phyloP scores from a whole-genome alignment of 2,888 invertebrate genomes.

The Diogma glabrata region DNA sequence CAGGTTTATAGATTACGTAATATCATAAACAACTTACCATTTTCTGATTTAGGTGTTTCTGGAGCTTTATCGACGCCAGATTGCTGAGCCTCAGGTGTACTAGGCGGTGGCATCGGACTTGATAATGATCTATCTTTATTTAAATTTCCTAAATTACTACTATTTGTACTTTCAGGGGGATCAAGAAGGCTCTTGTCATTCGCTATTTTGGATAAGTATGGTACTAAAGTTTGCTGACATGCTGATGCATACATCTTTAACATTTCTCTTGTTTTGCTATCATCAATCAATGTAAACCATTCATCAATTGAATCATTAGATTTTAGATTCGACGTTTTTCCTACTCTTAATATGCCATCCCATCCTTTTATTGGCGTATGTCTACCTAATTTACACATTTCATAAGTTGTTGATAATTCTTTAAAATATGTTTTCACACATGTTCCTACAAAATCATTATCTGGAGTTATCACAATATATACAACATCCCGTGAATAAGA shows the following conservation, averaged over 20 bases:
- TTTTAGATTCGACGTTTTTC: slow-evolving; percentile 35
- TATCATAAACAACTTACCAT: slow-evolving; percentile 24
- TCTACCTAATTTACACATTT: slow-evolving; percentile 84
- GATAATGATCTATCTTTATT: slow-evolving; percentile 35
- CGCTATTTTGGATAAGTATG: slow-evolving; percentile 61
- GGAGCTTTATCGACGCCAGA: slow-evolving; percentile 38
- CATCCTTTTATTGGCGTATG: slow-evolving; percentile 81
- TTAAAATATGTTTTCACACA: slow-evolving; percentile 80
- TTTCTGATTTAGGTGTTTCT: slow-evolving; percentile 42
- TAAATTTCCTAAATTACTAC: slow-evolving; percentile 15
- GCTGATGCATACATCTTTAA: slow-evolving; percentile 74
- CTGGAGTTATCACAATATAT: slow-evolving; percentile 89
- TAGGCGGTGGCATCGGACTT: slow-evolving; percentile 45
- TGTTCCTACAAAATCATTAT: slow-evolving; percentile 69
- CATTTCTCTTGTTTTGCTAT: slow-evolving; percentile 69
- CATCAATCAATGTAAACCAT: slow-evolving; percentile 77
- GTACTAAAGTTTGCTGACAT: slow-evolving; percentile 64
- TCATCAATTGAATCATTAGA: slow-evolving; percentile 59
- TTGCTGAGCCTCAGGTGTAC: slow-evolving; percentile 27
- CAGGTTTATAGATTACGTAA: too few relatives aligned
- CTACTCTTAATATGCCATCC: slow-evolving; percentile 81
- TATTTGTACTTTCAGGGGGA: slow-evolving; percentile 39
- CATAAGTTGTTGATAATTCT: slow-evolving; percentile 86
- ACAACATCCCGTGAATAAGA: slow-evolving; percentile 90
- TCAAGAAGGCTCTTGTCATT: slow-evolving; percentile 63